Conservation (phyloP, 37 sponge, comb jelly and placozoan genomes). For the Cladorhizidae sp. region DNA sequence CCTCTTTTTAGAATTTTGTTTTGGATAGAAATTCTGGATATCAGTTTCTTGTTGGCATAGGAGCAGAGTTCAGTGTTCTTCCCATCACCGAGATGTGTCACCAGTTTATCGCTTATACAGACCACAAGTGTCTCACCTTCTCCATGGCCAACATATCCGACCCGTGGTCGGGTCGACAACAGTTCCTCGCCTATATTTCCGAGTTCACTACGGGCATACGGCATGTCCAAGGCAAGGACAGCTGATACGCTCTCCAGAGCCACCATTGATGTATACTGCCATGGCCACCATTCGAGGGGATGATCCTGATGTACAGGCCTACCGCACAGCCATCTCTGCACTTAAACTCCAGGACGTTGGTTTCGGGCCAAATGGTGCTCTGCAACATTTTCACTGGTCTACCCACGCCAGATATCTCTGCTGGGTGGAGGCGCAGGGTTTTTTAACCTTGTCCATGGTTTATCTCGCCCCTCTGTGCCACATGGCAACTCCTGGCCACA, state of each 20-base stretch:
- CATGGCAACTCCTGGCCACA: no score
- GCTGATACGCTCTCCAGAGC: not conserved
- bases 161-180: slow-evolving; percentile 18
- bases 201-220: not conserved
- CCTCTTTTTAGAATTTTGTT: no score
- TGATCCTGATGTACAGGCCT: slow-evolving; percentile 4
- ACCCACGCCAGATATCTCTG: no score
- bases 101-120: slow-evolving; percentile 31
- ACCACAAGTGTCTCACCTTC: slow-evolving; percentile 53
- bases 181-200: not conserved
- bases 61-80: no score
- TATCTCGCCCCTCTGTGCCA: no score
- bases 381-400: slow-evolving; percentile 39
- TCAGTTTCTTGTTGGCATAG: no score
- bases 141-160: slow-evolving; percentile 35
- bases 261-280: not conserved
- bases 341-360: not conserved
- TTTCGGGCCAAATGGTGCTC: not conserved
- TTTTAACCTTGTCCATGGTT: no score
- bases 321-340: not conserved
- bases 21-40: no score
- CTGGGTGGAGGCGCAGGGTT: no score
- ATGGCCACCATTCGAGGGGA: not conserved
- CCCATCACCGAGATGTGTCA: no score
- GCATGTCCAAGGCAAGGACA: not conserved